Conservation (phyloP, 2,797 vertebrate species). For the Microhierax caerulescens region DNA sequence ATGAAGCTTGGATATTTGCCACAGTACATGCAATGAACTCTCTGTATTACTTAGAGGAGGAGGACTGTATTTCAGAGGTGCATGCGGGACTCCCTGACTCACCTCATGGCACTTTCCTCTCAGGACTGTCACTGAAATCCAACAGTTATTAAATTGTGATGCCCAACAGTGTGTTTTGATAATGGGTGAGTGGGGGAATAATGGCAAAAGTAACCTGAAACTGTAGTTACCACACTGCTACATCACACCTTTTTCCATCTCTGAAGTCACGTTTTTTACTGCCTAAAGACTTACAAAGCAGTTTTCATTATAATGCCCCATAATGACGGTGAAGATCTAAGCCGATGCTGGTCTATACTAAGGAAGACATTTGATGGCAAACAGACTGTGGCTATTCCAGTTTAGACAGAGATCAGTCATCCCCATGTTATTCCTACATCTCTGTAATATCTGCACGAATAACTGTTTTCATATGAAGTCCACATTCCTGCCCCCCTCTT, state of each 20-base stretch:
- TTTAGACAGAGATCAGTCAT: background rate
- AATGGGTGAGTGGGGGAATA: background rate
- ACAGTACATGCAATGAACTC: background rate
- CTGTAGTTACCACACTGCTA: background rate
- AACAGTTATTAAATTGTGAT: background rate
- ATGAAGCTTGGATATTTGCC: background rate
- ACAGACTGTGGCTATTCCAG: background rate
- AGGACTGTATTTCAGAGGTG: background rate
- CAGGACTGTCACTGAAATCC: background rate
- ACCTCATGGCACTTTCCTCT: background rate
- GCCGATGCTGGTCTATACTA: background rate
- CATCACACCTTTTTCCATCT: background rate
- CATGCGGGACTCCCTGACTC: background rate
- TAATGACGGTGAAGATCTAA: background rate
- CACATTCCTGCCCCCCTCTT: background rate
- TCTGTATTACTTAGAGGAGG: background rate
- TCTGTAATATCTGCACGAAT: background rate
- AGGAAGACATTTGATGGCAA: background rate
- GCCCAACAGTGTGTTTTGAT: background rate
- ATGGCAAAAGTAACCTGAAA: background rate
- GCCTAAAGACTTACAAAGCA: background rate
- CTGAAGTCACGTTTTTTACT: background rate
- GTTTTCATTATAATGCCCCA: background rate
- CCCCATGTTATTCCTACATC: background rate
- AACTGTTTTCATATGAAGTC: background rate